Evolutionary conservation across 1,140 invertebrate genomes (phyloP).

Genomic region (Eueides isabella): DNA sequence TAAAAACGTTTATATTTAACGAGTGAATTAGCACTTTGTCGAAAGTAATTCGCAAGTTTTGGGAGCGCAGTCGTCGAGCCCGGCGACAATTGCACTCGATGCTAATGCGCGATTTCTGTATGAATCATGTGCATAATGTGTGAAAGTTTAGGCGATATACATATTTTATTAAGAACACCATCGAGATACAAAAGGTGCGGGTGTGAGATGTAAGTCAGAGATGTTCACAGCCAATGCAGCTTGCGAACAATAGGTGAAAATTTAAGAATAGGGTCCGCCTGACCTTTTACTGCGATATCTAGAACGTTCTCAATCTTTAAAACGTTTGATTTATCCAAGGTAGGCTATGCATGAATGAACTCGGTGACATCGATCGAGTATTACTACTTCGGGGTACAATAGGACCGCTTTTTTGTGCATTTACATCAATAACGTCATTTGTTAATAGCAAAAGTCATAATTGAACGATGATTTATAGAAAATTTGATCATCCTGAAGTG

Average conservation of each 20-base stretch:
- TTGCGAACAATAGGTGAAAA: constrained; percentile 72
- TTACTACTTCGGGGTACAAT: constrained; percentile 54
- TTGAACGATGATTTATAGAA: constrained; percentile 14
- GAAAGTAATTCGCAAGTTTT: constrained; percentile 4
- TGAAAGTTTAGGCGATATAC: constrained; percentile 44
- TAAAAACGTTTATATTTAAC: constrained; percentile 5
- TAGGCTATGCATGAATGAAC: constrained; percentile 72
- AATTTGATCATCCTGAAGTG: background rate
- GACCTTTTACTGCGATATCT: constrained; percentile 52
- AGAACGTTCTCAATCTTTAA: constrained; percentile 60
- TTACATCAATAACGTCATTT: constrained; percentile 33
- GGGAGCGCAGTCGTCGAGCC: background rate
- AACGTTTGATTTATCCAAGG: constrained; percentile 49
- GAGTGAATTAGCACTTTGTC: constrained; percentile 4
- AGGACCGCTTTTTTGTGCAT: constrained; percentile 55
- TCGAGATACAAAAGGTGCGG: constrained; percentile 46
- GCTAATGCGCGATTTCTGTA: constrained; percentile 16
- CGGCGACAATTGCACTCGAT: constrained; percentile 21
- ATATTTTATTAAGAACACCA: constrained; percentile 52
- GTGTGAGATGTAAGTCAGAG: constrained; percentile 44
- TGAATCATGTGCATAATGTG: constrained; percentile 41
- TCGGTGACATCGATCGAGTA: constrained; percentile 71
- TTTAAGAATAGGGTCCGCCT: constrained; percentile 32
- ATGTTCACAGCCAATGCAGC: constrained; percentile 51
- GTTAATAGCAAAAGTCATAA: constrained; percentile 14